Evolutionary conservation across 2,888 invertebrate species (phyloP), one percentile per base, ranked within the genome.

Genomic region (Thera britannica): DNA sequence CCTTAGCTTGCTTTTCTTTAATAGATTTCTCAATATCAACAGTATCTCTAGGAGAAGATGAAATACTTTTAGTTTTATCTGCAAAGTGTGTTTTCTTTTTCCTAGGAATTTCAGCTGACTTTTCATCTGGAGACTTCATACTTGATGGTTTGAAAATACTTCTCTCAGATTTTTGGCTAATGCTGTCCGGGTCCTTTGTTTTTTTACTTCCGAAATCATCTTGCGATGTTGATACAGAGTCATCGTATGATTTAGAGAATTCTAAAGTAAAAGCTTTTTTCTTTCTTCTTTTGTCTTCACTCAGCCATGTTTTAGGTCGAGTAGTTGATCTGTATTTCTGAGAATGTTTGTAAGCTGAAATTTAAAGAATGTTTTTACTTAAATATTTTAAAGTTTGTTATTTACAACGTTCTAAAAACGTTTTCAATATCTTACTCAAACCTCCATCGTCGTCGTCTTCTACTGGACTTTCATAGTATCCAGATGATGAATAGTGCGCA

Each of bases 221-320:
- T 86, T 93, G 93, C 12, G 93, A 90, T 51, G 93, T 93, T 36
- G 94, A 93, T 65, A 94, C 92, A 36, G 90, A 90, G 85, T 95
- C 94, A 84, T 94, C 92, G 81, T 95, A 92, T 73, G 95, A 88
- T 85, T 95, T 93, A 65, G 96, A 92, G 89, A 97, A 95, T 81
- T 97, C 97, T 72, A 97, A 90, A 57, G 96, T 96, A 88, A 97
- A 97, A 35, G 96, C 96, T 82, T 96, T 96, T 88, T 96, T 96
- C 80, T 96, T 95, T 69, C 96, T 94, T 72, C 96, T 94, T 76
- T 96, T 95, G 65, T 97, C 97, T 72, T 97, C 97, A 68, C 96
- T 95, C 57, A 95, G 92, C 95, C 96, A 96, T 48, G 89, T 87
- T 69, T 91, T 92, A 51, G 89, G 90, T 77, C 94, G 89, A 55